phyloP scores from a whole-genome alignment of 2,797 vertebrate genomes.

The Takifugu rubripes region DNA sequence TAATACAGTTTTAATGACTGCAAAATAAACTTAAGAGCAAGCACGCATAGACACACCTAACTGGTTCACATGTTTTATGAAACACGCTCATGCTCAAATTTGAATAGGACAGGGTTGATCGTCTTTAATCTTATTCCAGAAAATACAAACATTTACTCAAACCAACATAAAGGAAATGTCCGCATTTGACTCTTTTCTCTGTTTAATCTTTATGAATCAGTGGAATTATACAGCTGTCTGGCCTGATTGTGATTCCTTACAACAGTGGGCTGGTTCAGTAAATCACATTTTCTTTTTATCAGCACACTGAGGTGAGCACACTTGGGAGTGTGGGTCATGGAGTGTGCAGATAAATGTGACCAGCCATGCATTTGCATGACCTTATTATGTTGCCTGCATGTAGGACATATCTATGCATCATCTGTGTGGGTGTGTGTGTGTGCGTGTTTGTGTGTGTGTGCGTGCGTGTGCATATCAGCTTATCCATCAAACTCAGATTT shows the following conservation, averaged over 20 bases:
- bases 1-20: constrained; percentile 31
- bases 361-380: constrained; percentile 59
- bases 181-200: constrained; percentile 5
- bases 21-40: neutral
- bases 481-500: too few relatives aligned
- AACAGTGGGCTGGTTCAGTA: constrained; percentile 26
- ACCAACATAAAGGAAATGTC: neutral
- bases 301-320: constrained; percentile 27
- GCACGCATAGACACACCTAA: neutral
- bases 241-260: constrained; percentile 31
- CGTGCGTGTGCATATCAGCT: neutral
- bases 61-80: neutral
- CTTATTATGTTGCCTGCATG: constrained; percentile 59
- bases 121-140: neutral
- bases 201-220: constrained; percentile 33
- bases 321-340: constrained; percentile 22
- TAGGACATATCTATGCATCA: constrained; percentile 40
- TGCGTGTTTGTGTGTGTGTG: constrained; percentile 3
- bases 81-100: neutral
- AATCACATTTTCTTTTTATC: constrained; percentile 12
- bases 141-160: too few relatives aligned
- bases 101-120: neutral
- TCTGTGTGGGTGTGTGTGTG: constrained; percentile 11
- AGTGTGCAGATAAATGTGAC: constrained; percentile 53
- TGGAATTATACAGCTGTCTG: constrained; percentile 52